Evolutionary conservation across 2,797 vertebrate genomes (phyloP).

Genomic region (Molossus alvarezi): DNA sequence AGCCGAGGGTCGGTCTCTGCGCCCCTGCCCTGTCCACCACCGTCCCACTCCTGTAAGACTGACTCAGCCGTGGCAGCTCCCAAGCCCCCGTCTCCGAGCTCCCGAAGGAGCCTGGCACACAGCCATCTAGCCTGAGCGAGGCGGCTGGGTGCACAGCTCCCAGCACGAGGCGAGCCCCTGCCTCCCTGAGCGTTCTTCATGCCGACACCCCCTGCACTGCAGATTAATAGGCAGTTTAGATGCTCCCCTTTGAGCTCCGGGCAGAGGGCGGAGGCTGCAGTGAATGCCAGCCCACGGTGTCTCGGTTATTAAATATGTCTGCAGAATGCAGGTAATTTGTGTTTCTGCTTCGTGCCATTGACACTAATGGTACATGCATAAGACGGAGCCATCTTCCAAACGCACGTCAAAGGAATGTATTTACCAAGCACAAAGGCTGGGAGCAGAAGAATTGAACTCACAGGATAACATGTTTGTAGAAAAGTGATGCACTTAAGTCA

Average conservation of each 20-base stretch:
- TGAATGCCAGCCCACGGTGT: slow-evolving; percentile 75
- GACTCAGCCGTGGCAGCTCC: background rate
- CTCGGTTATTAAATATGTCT: slow-evolving; percentile 81
- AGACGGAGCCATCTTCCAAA: slow-evolving; percentile 88
- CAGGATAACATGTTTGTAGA: slow-evolving; percentile 87
- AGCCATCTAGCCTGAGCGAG: background rate
- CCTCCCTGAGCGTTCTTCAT: background rate
- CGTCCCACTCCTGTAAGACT: background rate
- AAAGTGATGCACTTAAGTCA: slow-evolving; percentile 90
- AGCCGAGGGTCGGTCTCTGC: fast-evolving
- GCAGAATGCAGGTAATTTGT: slow-evolving; percentile 87
- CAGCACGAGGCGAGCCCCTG: fast-evolving
- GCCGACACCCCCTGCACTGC: slow-evolving; percentile 43
- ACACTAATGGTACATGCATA: slow-evolving; percentile 90
- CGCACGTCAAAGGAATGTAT: slow-evolving; percentile 85
- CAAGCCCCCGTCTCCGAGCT: background rate
- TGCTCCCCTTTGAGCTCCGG: slow-evolving; percentile 63
- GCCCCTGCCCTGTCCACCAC: background rate
- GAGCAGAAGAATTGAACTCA: slow-evolving; percentile 88
- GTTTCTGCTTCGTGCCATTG: slow-evolving; percentile 88
- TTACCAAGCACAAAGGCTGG: slow-evolving; percentile 87
- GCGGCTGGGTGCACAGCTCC: background rate
- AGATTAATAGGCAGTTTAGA: slow-evolving; percentile 65
- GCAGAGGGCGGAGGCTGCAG: slow-evolving; percentile 48
- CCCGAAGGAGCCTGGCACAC: background rate